Base-by-base conservation (phyloP, 2,797 vertebrate genomes). In the Enteromius thamalakanensis region DNA sequence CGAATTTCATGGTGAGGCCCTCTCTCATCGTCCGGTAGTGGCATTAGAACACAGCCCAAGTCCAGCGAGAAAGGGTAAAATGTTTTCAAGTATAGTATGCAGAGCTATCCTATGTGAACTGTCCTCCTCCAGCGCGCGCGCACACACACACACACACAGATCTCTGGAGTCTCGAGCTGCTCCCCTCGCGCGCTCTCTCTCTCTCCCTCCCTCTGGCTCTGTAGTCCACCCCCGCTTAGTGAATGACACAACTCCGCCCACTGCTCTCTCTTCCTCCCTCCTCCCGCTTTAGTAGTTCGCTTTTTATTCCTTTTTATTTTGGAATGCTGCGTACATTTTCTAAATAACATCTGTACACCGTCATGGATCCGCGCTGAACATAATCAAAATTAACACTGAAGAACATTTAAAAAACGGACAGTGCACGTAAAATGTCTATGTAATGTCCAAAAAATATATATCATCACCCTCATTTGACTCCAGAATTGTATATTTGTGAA, bases 1-100 rank as follows among this genome's bases (percentile, higher is more conserved):
- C 95, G 94, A 97, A 95, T 95, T 95, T 97, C 97, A 98, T 98
- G 91, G 94, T 96, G 93, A 95, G 93, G 77, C 91, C 90, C 92
- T 95, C 93, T 92, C 91, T 92, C 94, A 92, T 95, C 89, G 83
- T 94, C 92, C 89, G 89, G 90, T 72, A 89, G 90, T 92, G 88
- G 92, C 95, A 94, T 96, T 90, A 87, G 93, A 90, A 85, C 90
- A 85, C 77, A 79, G 82, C 53, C 45, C 75, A 68, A 87, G 87
- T 91, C 91, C 91, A 45, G 62, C 53, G 85, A 69, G 60, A 67
- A 49, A 82, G 85, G 45, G 87, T 65, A 34, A 70, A 26, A 37
- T 40, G 76, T 55, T 71, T 76, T 84, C 40, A 74, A 70, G 85
- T 79, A 47, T 51, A 85, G 70, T 79, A 84, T 26, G 74, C 83